phyloP scores from a whole-genome alignment of 2,888 invertebrate genomes.

The Eupithecia subfuscata region DNA sequence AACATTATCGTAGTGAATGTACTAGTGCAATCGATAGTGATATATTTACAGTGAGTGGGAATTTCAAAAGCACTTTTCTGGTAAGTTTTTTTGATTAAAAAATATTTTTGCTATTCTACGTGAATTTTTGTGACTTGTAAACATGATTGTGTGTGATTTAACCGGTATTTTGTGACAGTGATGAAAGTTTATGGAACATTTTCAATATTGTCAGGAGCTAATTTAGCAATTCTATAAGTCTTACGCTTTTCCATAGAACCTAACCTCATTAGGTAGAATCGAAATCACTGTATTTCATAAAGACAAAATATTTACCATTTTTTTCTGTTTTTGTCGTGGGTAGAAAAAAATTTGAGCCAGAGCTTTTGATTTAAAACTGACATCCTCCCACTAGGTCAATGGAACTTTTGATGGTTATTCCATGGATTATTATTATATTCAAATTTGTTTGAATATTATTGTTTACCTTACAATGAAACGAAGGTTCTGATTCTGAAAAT shows the following conservation, averaged over 20 bases:
- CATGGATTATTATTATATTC: not conserved
- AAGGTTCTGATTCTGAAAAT: not conserved
- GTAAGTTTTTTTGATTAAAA: slow-evolving; percentile 19
- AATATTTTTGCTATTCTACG: not conserved
- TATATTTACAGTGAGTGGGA: slow-evolving; percentile 25
- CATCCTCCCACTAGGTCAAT: not conserved
- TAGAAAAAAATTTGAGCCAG: too few species aligned
- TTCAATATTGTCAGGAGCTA: not conserved
- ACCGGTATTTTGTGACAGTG: not conserved
- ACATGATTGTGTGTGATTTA: not conserved
- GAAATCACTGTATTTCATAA: not conserved
- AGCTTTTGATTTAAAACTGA: not conserved
- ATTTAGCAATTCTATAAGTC: not conserved
- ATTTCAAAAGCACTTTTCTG: slow-evolving; percentile 4
- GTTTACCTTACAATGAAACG: not conserved
- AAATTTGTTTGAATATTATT: not conserved
- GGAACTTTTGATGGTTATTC: not conserved
- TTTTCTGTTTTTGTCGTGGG: too few species aligned
- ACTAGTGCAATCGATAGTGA: slow-evolving; percentile 34
- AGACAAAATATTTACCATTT: not conserved
- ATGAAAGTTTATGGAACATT: not conserved
- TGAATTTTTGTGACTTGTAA: not conserved
- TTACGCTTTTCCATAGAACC: too few species aligned
- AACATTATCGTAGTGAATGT: slow-evolving; percentile 32
- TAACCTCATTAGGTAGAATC: not conserved